Percentiles rank a stretch among this genome's conserved stretches.
Conservation (phyloP, 2,797 vertebrate genomes). For the Capromys pilorides region DNA sequence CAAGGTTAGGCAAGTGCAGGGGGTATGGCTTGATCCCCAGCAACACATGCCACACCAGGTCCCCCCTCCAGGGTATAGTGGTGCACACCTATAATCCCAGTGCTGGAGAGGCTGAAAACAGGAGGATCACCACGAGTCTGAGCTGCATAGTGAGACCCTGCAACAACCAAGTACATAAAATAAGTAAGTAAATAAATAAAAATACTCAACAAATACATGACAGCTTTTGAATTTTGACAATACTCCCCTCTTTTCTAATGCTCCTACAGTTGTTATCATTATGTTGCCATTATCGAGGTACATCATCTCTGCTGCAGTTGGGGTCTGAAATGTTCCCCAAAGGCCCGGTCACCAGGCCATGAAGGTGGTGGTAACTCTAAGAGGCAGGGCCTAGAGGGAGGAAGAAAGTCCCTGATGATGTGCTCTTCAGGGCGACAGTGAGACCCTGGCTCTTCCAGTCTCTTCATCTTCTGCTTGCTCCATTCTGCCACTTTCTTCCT, state of each 20-base stretch:
- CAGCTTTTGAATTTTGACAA: not conserved
- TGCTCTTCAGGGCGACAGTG: not conserved
- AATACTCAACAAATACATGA: slow-evolving; percentile 7
- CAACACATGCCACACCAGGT: too few relatives aligned
- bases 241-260: not conserved
- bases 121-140: too few relatives aligned
- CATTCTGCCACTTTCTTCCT: not conserved
- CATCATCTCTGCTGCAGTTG: not conserved
- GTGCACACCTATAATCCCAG: too few relatives aligned
- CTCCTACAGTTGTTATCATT: not conserved
- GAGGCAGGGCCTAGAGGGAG: not conserved
- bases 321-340: not conserved
- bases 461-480: not conserved
- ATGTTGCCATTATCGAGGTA: slow-evolving; percentile 14
- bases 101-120: too few relatives aligned
- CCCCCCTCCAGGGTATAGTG: too few relatives aligned
- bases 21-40: too few relatives aligned
- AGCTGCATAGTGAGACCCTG: too few relatives aligned
- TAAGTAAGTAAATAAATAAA: too few relatives aligned
- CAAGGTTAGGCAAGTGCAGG: too few relatives aligned
- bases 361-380: not conserved
- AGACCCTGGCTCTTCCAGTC: not conserved
- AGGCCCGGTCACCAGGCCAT: not conserved
- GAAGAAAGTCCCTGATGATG: not conserved
- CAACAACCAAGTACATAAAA: too few relatives aligned